Evolutionary conservation across 2,113 vertebrate species (phyloP), one percentile per base, ranked within the genome.

Genomic region (Chinchilla lanigera): DNA sequence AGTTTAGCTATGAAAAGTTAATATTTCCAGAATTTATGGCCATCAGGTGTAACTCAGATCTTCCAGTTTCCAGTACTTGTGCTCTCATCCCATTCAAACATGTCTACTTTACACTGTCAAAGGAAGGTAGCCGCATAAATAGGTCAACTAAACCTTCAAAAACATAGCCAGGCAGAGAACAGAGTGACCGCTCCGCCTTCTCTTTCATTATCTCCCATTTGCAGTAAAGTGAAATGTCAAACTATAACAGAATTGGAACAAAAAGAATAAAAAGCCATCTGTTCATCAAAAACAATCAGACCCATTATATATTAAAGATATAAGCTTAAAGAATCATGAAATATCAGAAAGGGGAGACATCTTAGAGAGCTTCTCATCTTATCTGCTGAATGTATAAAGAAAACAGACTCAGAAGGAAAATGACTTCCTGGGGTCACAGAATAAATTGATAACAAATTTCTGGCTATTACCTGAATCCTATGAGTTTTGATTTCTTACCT

Each of bases 151-250:
- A 91, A 84, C n/a, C 80, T 87, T 97, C 38, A 93, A 65, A 97
- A 87, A 35, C 54, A 88, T 61, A 93, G 73, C 54, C 73, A 83
- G 95, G 89, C 22, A 65, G 73, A 35, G 93, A 96, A 94, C 71
- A 92, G 65, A 85, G 91, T 95, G 93, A 97, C 83, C 20, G 3
- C 3, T 95, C 87, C 22, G 63, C 56, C 77, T 97, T 83, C 71
- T 93, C 78, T 97, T 95, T 95, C 86, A 97, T 96, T 95, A 97
- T 94, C 77, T 95, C 94, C 83, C 82, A 97, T 96, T 97, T 97
- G 24, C 80, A 81, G n/a, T 89, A 90, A 92, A 97, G 61, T 93
- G 50, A 98, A 97, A 97, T 97, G 97, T 97, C 96, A 97, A 97
- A 89, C 86, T 93, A 52, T 94, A 61, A 73, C 71, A 89, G 80